Evolutionary conservation across 2,797 vertebrate genomes (phyloP), one percentile per base, ranked within the genome.

Genomic region (Carduelis carduelis): DNA sequence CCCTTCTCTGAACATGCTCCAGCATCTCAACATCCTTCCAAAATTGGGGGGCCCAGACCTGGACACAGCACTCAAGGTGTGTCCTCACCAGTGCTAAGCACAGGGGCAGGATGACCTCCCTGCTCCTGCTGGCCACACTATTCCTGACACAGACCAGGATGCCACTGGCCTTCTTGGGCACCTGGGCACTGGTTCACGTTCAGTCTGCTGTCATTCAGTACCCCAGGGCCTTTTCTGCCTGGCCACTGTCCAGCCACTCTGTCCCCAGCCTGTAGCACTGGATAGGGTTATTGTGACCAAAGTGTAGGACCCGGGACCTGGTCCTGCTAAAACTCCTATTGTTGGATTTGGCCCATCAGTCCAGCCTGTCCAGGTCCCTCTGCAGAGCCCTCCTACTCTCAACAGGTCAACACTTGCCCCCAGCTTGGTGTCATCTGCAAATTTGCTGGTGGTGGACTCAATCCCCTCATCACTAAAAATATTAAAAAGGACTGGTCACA

Each of bases 331-430:
- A 53, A 8, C 12, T 46, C 55, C 4, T 34, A 17, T 30, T 1
- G 1, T 0, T 68, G 28, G 23, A 60, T 39, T 39, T 3, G 3
- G n/a, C 2, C 47, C n/a, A 34, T 46, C 15, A 0, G 1, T 53
- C 7, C 55, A 69, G 47, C 24, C 34, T 39, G 28, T 12, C 3
- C 34, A 61, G 16, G 13, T 30, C 39, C 16, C 16, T 77, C 8
- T 69, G 28, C 63, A 60, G 55, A 34, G 39, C 3, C 4, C 9
- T 53, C 11, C 24, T 24, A 30, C 6, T 3, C 17, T 39, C 35
- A 53, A 3, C 5, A 52, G 11, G 37, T 37, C 23, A 68, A 37
- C 27, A 23, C 19, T n/a, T 0, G 0, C 9, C 53, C 13, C 16
- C 24, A 53, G 3, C 28, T 61, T 53, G 16, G 24, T 14, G 9